These are phyloP conservation scores for Spheniscus mendiculus DNA, from an alignment of 2,113 vertebrate species.

Conservation along the genomic window DNA sequence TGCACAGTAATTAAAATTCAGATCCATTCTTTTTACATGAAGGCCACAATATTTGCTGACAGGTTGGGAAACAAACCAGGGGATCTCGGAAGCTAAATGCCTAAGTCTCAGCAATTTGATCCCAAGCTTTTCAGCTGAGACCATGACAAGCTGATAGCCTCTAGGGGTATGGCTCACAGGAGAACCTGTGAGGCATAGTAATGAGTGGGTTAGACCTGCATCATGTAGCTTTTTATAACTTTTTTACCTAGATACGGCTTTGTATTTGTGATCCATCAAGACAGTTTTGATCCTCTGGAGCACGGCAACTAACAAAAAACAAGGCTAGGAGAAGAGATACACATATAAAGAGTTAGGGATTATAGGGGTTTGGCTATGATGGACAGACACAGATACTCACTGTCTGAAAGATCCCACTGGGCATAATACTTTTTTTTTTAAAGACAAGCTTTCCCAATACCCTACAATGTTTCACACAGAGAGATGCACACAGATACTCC, in stretches of 20 bases:
- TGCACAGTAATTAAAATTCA: neutral
- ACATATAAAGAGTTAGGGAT: neutral
- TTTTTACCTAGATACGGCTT: neutral
- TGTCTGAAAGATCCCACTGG: neutral
- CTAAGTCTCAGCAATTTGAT: constrained; percentile 9
- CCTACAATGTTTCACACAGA: neutral
- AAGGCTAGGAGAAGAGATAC: neutral
- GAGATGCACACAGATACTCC: neutral
- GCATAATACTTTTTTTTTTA: neutral
- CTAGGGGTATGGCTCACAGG: neutral
- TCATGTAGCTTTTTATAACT: neutral
- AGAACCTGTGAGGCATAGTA: neutral
- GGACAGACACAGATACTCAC: neutral
- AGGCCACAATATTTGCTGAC: neutral
- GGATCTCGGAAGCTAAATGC: neutral
- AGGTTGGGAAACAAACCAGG: neutral
- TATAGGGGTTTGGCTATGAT: neutral
- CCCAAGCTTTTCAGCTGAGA: constrained; percentile 20
- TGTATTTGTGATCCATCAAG: neutral
- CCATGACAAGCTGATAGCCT: neutral
- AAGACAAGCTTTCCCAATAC: neutral
- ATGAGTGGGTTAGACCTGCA: neutral
- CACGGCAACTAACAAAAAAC: neutral
- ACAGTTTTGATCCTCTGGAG: constrained; percentile 3
- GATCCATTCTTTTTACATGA: neutral